These are phyloP conservation scores for Taurulus bubalis DNA, from an alignment of 2,113 vertebrate species.

Conservation along the genomic window DNA sequence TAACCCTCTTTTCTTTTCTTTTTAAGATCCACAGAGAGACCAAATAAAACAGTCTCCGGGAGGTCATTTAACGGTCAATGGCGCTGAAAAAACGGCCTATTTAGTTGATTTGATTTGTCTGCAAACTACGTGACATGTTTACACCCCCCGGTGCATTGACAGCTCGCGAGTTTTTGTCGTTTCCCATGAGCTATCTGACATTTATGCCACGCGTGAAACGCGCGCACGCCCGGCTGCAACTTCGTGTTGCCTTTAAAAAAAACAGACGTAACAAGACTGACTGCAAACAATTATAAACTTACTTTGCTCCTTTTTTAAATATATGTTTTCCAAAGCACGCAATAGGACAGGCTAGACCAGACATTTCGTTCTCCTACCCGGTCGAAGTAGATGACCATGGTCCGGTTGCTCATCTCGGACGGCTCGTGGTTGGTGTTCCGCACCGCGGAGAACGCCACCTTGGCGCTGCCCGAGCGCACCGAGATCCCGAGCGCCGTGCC, in stretches of 20 bases:
- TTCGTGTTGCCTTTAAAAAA: conserved; percentile 1
- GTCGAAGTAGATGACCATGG: conserved; percentile 98
- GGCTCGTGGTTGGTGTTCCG: conserved; percentile 98
- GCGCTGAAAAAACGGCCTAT: background rate
- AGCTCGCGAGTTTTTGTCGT: background rate
- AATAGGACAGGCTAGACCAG: background rate
- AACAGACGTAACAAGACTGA: background rate
- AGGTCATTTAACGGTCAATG: background rate
- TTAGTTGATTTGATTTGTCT: background rate
- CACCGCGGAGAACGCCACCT: conserved; percentile 96
- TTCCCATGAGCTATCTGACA: background rate
- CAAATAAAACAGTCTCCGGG: background rate
- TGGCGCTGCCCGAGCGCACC: conserved; percentile 94
- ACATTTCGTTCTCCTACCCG: conserved; percentile 81
- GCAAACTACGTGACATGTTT: background rate
- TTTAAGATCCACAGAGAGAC: background rate
- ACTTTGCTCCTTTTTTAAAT: background rate
- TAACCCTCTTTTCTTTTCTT: too few relatives aligned
- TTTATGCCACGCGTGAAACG: background rate
- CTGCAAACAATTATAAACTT: background rate
- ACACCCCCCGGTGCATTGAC: background rate
- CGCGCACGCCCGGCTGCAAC: background rate
- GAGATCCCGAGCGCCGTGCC: conserved; percentile 96
- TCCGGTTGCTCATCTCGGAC: conserved; percentile 98
- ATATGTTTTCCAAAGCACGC: background rate